These are phyloP conservation scores for Malthinus flaveolus DNA, from an alignment of 2,888 invertebrate species.

Conservation along the genomic window DNA sequence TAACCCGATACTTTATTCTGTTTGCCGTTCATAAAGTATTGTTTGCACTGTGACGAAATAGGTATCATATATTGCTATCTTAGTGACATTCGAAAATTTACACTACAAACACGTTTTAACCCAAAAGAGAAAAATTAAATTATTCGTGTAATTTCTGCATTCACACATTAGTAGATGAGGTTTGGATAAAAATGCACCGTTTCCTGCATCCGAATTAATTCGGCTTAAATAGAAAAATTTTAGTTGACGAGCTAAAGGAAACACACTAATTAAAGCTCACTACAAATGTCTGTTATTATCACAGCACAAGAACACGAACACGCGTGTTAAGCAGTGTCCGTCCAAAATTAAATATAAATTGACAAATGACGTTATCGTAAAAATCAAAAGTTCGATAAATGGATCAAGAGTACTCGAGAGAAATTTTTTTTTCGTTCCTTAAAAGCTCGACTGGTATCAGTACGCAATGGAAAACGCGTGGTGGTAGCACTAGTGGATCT, in stretches of 20 bases:
- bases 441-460: slow-evolving; percentile 23
- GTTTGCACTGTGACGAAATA: too few relatives aligned
- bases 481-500: slow-evolving; percentile 40
- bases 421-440: slow-evolving; percentile 8
- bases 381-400: slow-evolving; percentile 14
- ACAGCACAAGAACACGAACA: slow-evolving; percentile 20
- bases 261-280: slow-evolving; percentile 18
- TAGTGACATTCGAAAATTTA: too few relatives aligned
- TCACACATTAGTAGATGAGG: too few relatives aligned
- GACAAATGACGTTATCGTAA: slow-evolving; percentile 7
- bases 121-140: too few relatives aligned
- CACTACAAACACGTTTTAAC: too few relatives aligned
- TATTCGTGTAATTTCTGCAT: too few relatives aligned
- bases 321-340: slow-evolving; percentile 11
- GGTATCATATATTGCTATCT: too few relatives aligned
- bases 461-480: slow-evolving; percentile 33
- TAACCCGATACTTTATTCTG: too few relatives aligned
- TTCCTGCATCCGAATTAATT: too few relatives aligned
- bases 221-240: background rate
- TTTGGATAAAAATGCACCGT: too few relatives aligned
- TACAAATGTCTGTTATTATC: slow-evolving; percentile 14
- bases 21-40: too few relatives aligned
- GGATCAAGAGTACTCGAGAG: slow-evolving; percentile 8
- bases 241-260: background rate
- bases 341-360: slow-evolving; percentile 9